Base-by-base conservation (phyloP, 2,888 invertebrate genomes). In the Junonia oenone region DNA sequence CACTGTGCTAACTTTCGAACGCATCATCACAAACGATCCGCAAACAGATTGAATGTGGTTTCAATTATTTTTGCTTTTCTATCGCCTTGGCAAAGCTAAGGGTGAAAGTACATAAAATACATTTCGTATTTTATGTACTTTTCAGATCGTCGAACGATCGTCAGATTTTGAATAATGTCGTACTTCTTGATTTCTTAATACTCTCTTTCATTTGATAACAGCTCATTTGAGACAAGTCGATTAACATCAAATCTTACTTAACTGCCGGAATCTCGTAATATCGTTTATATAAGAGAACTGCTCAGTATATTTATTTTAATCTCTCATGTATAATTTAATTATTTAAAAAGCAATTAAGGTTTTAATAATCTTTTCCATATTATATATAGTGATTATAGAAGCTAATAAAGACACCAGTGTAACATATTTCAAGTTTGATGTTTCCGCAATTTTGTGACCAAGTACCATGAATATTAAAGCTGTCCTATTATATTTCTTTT, bases 1-100 rank as follows among this genome's bases (percentile, higher is more conserved):
- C n/a, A n/a, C n/a, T 55, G 52, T 45, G 65, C 53, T 53, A 48
- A 81, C 84, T 87, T 87, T 87, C 86, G 76, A 83, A 75, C 71
- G 69, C 74, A 72, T 71, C 73, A 69, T 72, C 72, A 73, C 74
- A 77, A 79, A 78, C 73, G 72, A 72, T 67, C 61, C 62, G 26
- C 47, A 31, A 45, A 61, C 55, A 55, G 55, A 64, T 60, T 43
- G 49, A 55, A 55, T 56, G 58, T 50, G 45, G 45, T 52, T 45
- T 45, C 52, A 56, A 45, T 49, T 55, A 55, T 48, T 57, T 56
- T 52, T 56, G 56, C 45, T 54, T 53, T 47, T 47, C 47, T 14
- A 33, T 37, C 17, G 14, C 14, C 13, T n/a, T 14, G 11, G 13
- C 14, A 31, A 43, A 35, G 15, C n/a, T 8, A 6, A 35, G 45